Evolutionary conservation across 2,113 vertebrate species (phyloP).

Genomic region (Crotalus tigris): DNA sequence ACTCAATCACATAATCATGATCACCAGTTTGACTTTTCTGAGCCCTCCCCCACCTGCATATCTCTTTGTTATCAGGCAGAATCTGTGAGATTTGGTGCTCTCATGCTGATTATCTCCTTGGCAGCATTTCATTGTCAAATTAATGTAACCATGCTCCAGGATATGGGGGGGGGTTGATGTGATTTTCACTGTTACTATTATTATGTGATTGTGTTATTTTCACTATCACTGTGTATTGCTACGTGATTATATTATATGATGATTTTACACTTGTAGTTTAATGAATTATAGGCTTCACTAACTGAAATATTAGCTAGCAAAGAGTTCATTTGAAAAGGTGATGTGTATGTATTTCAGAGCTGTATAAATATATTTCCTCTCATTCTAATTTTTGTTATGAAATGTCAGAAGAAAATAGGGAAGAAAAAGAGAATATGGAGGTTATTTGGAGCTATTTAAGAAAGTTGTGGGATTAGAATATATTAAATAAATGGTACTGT

Average conservation of each 20-base stretch:
- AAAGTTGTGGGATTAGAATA: background rate
- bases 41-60: background rate
- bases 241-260: background rate
- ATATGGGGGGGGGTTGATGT: background rate
- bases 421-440: background rate
- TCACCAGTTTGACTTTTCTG: background rate
- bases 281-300: background rate
- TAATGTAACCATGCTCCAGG: background rate
- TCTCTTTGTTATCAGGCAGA: background rate
- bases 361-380: background rate
- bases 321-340: background rate
- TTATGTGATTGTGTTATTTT: background rate
- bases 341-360: background rate
- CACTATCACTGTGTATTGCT: background rate
- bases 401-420: background rate
- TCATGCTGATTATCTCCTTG: background rate
- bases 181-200: background rate
- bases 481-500: background rate
- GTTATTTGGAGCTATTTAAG: background rate
- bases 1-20: background rate
- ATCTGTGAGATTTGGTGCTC: background rate
- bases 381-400: background rate
- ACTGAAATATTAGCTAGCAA: background rate
- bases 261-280: background rate
- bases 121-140: background rate